These are phyloP conservation scores for Menura novaehollandiae DNA, from an alignment of 2,113 vertebrate species.

Conservation along the genomic window DNA sequence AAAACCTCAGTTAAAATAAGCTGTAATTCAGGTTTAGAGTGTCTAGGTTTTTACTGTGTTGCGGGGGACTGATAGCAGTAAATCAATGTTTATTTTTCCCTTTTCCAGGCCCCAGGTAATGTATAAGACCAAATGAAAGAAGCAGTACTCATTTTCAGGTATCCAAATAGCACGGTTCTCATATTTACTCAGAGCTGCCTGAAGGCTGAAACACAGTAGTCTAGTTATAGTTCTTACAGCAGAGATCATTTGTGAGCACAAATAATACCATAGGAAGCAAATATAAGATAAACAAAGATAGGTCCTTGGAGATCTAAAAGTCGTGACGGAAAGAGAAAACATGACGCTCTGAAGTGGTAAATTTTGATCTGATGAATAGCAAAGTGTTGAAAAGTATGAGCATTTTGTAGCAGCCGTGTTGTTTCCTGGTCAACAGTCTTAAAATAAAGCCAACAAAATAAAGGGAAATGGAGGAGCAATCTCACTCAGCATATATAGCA, in stretches of 20 bases:
- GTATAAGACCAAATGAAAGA: background rate
- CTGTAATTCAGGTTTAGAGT: background rate
- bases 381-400: background rate
- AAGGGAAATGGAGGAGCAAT: background rate
- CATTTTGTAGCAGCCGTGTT: background rate
- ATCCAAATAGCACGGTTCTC: background rate
- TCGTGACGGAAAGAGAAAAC: background rate
- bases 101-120: background rate
- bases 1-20: background rate
- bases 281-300: background rate
- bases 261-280: background rate
- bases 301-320: background rate
- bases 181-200: slow-evolving; percentile 4
- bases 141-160: background rate
- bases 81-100: background rate
- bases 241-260: background rate
- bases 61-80: background rate
- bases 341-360: background rate
- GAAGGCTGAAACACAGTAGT: background rate
- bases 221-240: background rate
- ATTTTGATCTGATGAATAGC: background rate
- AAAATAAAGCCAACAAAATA: background rate
- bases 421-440: background rate
- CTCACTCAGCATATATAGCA: background rate
- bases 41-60: background rate